Evolutionary conservation across 2,888 invertebrate species (phyloP).

Genomic region (Carterocephalus palaemon): DNA sequence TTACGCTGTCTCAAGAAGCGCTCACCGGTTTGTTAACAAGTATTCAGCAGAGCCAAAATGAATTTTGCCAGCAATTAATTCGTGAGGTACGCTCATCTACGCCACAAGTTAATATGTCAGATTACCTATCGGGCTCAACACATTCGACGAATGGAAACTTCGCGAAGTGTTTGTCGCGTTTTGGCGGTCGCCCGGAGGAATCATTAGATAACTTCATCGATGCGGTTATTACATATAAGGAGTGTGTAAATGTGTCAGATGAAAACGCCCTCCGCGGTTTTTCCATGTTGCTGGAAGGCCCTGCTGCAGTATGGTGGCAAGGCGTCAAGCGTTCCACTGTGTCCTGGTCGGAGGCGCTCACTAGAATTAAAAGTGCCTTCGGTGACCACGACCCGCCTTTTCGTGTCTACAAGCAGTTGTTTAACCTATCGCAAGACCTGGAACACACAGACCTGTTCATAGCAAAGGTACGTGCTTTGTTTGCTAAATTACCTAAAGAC

Average conservation of each 20-base stretch:
- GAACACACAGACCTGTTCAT: too few relatives aligned
- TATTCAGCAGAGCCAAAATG: neutral
- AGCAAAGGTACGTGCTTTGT: too few relatives aligned
- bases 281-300: neutral
- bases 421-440: neutral
- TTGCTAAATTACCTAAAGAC: too few relatives aligned
- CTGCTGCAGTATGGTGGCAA: constrained; percentile 1
- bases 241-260: neutral
- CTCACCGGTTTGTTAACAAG: neutral
- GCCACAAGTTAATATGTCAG: neutral
- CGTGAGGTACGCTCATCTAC: neutral
- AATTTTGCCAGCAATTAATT: neutral
- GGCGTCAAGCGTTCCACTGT: neutral
- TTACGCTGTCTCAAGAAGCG: neutral
- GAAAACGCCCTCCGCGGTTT: neutral
- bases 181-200: neutral
- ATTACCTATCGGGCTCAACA: neutral
- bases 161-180: constrained; percentile 4
- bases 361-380: neutral
- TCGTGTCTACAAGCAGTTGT: neutral
- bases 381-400: neutral
- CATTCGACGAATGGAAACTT: neutral
- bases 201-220: neutral
- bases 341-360: neutral
- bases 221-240: neutral